Evolutionary conservation across 2,797 vertebrate genomes (phyloP), one percentile per base, ranked within the genome.

Genomic region (Coreius guichenoti): DNA sequence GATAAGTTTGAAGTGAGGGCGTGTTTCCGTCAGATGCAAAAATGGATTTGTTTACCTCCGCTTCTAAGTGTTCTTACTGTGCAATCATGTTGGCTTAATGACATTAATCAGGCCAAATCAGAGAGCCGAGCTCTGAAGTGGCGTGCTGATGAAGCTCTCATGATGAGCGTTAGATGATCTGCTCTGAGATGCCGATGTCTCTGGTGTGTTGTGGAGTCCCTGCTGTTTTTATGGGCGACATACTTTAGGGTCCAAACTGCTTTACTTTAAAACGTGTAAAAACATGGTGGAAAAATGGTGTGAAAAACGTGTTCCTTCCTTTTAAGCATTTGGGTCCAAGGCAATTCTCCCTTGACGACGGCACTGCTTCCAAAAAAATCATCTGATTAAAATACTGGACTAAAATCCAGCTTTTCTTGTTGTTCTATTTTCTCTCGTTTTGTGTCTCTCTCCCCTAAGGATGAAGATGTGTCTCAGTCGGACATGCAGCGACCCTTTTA

Each of bases 71-170:
- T 85, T 72, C 29, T 82, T 81, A 86, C 86, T 90, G 88, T 87
- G 89, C 87, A 93, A 92, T 93, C 88, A 92, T 77, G 1, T 23
- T 87, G 29, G 86, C 78, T 86, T 91, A 92, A 92, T 92, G 87
- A 90, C 89, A 92, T 93, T 91, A 93, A 92, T 93, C 93, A 91
- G 87, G 90, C 89, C 88, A 88, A 93, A 93, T 92, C 90, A 91
- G 43, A 8, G 47, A 4, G 39, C 70, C 86, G 56, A 74, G 51
- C 23, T 43, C 5, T 69, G 43, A 70, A 76, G 54, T 31, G 69
- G 7, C 4, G 23, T 29, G 5, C n/a, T 77, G 78, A 84, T 80
- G 73, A 70, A 69, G 45, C 70, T 21, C 81, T 74, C 21, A 5
- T 75, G 43, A 75, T 17, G 12, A 80, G 45, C 12, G 19, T 4